These are phyloP conservation scores for Amblyteles armatorius DNA, from an alignment of 2,888 invertebrate species.

Conservation along the genomic window DNA sequence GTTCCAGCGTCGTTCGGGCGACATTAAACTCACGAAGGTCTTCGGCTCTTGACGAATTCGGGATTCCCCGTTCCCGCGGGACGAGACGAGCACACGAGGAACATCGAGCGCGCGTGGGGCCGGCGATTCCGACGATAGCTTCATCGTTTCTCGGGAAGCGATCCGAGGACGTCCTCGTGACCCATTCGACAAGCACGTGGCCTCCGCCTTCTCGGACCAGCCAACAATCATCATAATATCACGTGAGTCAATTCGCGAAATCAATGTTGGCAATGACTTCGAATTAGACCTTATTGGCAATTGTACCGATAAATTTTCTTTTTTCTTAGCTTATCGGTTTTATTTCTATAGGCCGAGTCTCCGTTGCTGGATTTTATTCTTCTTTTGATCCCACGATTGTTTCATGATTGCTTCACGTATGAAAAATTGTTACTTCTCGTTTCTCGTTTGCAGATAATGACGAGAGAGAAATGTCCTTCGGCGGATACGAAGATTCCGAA, in stretches of 20 bases:
- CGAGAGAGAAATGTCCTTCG: background rate
- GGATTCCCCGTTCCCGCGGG: conserved; percentile 10
- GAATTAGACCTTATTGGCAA: conserved; percentile 9
- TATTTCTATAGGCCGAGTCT: background rate
- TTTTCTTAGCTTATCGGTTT: background rate
- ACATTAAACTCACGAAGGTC: conserved; percentile 12
- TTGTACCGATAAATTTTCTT: background rate
- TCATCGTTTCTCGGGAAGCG: conserved; percentile 11
- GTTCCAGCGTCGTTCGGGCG: conserved; percentile 23
- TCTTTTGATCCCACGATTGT: background rate
- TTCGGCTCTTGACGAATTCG: background rate
- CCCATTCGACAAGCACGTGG: conserved; percentile 41
- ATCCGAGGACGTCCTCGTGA: conserved; percentile 17
- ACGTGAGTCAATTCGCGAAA: conserved; percentile 8
- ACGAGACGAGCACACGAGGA: background rate
- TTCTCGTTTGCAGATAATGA: too few relatives aligned
- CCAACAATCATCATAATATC: conserved; percentile 8
- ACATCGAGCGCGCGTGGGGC: conserved; percentile 19
- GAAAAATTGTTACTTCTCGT: background rate
- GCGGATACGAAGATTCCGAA: background rate
- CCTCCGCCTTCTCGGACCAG: background rate
- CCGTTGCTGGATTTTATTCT: background rate
- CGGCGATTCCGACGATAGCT: conserved; percentile 19
- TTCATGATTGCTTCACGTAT: too few relatives aligned
- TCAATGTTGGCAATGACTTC: background rate